phyloP scores from a whole-genome alignment of 2,113 vertebrate species.

The Periophthalmodon schlosseri region DNA sequence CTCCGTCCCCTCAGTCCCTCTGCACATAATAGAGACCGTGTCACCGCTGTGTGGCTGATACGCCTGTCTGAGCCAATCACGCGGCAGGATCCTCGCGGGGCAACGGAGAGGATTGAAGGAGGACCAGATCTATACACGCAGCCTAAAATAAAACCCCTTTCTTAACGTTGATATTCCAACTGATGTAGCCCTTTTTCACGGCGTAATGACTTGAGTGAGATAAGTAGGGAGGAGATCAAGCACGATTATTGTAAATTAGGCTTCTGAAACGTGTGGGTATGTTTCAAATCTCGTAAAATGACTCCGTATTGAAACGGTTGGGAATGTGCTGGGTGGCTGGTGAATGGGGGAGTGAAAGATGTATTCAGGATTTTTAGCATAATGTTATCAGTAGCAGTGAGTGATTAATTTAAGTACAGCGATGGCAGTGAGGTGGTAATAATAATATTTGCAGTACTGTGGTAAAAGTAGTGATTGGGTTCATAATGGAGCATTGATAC shows the following conservation, averaged over 20 bases:
- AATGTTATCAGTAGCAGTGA: not conserved
- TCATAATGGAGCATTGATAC: too few relatives aligned
- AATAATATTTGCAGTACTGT: too few relatives aligned
- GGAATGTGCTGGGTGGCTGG: not conserved
- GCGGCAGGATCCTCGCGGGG: constrained; percentile 35
- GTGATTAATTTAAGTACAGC: not conserved
- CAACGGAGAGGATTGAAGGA: constrained; percentile 43
- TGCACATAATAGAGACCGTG: constrained; percentile 64
- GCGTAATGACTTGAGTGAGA: constrained; percentile 54
- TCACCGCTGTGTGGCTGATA: constrained; percentile 52
- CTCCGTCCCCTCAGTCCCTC: constrained; percentile 20
- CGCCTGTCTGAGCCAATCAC: constrained; percentile 57
- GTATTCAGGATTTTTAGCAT: constrained; percentile 10
- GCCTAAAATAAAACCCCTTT: constrained; percentile 48
- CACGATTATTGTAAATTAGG: constrained; percentile 54
- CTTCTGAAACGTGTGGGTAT: constrained; percentile 36
- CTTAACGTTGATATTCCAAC: constrained; percentile 41
- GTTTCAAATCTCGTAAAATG: constrained; percentile 33
- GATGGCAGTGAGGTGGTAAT: not conserved
- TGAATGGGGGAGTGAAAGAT: constrained; percentile 21
- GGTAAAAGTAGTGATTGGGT: too few relatives aligned
- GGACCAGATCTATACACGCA: constrained; percentile 33
- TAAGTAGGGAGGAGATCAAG: constrained; percentile 55
- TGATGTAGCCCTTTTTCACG: constrained; percentile 50
- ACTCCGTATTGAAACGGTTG: constrained; percentile 42